A percentile compares a stretch with the other conserved stretches of the same genome.
These are phyloP conservation scores for Drosophila cyrtoloma DNA, from an alignment of 2,888 invertebrate genomes.

Conservation along the genomic window DNA sequence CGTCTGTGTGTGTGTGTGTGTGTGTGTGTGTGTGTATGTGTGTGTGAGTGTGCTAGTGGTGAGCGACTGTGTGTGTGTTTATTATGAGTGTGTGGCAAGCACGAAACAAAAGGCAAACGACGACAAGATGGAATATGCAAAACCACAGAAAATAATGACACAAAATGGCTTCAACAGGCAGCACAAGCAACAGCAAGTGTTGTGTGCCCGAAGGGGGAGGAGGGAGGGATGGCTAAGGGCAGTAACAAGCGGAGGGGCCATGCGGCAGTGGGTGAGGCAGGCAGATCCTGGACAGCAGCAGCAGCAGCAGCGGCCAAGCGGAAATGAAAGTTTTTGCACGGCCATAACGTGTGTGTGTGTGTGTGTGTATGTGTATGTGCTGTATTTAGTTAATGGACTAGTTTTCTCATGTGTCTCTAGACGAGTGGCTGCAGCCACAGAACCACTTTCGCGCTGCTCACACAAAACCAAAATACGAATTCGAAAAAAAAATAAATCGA, in stretches of 20 bases:
- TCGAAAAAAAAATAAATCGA: constrained; percentile 22
- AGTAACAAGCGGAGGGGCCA: not conserved
- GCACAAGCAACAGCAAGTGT: constrained; percentile 10
- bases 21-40: constrained; percentile 1
- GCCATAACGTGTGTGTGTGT: constrained; percentile 15
- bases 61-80: not conserved
- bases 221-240: not conserved
- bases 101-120: constrained; percentile 62
- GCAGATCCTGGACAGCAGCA: constrained; percentile 9
- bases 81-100: constrained; percentile 38
- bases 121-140: constrained; percentile 70
- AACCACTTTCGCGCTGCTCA: constrained; percentile 21
- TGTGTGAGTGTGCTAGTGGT: not conserved
- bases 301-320: constrained; percentile 41
- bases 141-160: constrained; percentile 76
- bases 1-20: constrained; percentile 19
- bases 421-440: not conserved
- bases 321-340: constrained; percentile 68
- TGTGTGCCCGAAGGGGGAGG: not conserved
- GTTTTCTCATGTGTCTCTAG: constrained; percentile 50
- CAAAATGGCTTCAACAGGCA: constrained; percentile 67
- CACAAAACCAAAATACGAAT: constrained; percentile 14
- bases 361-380: constrained; percentile 16
- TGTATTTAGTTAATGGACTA: constrained; percentile 71
- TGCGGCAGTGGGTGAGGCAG: not conserved